Percentiles rank a stretch among this genome's conserved stretches.
Evolutionary conservation across 2,113 vertebrate genomes (phyloP).

Genomic region (Pungitius pungitius): DNA sequence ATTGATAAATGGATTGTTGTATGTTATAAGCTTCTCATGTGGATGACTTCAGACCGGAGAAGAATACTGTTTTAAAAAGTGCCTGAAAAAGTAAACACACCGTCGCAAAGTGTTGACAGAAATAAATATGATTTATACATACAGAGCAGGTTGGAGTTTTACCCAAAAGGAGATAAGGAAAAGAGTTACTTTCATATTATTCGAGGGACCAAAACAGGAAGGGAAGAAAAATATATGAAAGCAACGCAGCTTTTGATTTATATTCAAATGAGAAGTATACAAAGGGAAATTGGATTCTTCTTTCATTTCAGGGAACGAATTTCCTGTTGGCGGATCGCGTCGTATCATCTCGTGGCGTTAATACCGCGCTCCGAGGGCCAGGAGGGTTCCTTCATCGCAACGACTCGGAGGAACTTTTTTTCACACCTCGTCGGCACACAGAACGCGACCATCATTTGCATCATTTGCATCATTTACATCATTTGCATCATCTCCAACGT

Average conservation of each 20-base stretch:
- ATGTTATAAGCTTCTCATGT: neutral
- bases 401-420: slow-evolving; percentile 53
- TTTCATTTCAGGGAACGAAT: slow-evolving; percentile 70
- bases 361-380: slow-evolving; percentile 61
- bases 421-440: slow-evolving; percentile 36
- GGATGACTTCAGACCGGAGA: neutral
- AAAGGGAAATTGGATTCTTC: slow-evolving; percentile 71
- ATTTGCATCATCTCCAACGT: slow-evolving; percentile 60
- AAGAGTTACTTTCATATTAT: slow-evolving; percentile 46
- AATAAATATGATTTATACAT: neutral
- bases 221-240: neutral
- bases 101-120: neutral
- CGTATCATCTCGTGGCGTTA: slow-evolving; percentile 58
- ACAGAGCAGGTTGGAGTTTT: neutral
- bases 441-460: slow-evolving; percentile 49
- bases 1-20: too few relatives aligned
- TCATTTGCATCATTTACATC: slow-evolving; percentile 54
- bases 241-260: slow-evolving; percentile 63
- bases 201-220: slow-evolving; percentile 47
- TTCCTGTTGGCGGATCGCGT: slow-evolving; percentile 62
- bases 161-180: slow-evolving; percentile 28
- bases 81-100: neutral
- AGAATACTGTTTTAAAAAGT: neutral
- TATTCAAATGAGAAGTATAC: slow-evolving; percentile 72
- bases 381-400: slow-evolving; percentile 52